Evolutionary conservation across 2,113 vertebrate genomes (phyloP).

Genomic region (Pipa parva): DNA sequence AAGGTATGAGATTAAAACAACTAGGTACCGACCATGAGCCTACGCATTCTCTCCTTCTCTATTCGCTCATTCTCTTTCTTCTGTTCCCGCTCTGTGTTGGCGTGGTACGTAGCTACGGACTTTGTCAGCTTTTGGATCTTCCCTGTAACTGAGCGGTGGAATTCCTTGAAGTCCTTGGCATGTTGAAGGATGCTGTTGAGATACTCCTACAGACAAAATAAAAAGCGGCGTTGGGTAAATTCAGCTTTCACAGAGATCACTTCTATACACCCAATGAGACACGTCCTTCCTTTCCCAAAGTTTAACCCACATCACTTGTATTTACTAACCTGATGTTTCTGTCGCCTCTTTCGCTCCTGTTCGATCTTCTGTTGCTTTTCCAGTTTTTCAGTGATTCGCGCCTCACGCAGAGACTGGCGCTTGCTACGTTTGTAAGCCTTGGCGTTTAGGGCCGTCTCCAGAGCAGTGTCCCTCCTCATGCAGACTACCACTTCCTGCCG

Average conservation of each 20-base stretch:
- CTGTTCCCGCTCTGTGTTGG: slow-evolving; percentile 96
- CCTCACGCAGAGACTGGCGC: slow-evolving; percentile 87
- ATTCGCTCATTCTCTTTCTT: slow-evolving; percentile 97
- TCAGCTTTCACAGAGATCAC: too few relatives aligned
- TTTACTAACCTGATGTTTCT: slow-evolving; percentile 87
- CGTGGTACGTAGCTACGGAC: slow-evolving; percentile 90
- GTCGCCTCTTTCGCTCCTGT: slow-evolving; percentile 89
- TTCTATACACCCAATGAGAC: too few relatives aligned
- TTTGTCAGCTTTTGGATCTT: slow-evolving; percentile 95
- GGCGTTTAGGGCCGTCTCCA: slow-evolving; percentile 91
- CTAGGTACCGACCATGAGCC: slow-evolving; percentile 83
- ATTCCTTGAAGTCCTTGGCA: slow-evolving; percentile 97
- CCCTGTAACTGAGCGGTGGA: slow-evolving; percentile 88
- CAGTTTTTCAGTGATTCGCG: slow-evolving; percentile 94
- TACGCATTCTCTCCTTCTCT: slow-evolving; percentile 93
- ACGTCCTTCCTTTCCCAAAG: too few relatives aligned
- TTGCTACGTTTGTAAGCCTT: slow-evolving; percentile 98
- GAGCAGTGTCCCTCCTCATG: slow-evolving; percentile 90
- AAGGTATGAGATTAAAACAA: too few relatives aligned
- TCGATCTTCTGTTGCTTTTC: slow-evolving; percentile 99
- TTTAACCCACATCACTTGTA: too few relatives aligned
- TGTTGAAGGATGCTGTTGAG: slow-evolving; percentile 98
- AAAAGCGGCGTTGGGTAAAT: too few relatives aligned
- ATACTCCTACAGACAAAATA: slow-evolving; percentile 75
- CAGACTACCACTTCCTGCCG: slow-evolving; percentile 97